These are phyloP conservation scores for Acronicta alni DNA, from an alignment of 2,888 invertebrate species.

Conservation along the genomic window DNA sequence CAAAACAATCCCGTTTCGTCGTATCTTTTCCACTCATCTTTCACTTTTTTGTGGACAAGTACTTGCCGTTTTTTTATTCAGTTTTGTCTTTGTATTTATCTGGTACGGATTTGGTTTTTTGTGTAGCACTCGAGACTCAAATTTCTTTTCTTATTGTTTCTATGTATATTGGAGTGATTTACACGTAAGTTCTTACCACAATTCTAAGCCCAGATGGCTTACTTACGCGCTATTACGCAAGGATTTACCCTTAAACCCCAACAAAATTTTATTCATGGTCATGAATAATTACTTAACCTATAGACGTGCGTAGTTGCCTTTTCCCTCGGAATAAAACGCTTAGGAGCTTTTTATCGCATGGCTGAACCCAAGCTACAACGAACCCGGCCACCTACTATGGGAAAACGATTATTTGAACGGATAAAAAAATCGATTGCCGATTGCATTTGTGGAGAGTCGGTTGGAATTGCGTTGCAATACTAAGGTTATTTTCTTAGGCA, in stretches of 20 bases:
- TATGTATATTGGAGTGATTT: slow-evolving; percentile 40
- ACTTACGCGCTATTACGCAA: slow-evolving; percentile 53
- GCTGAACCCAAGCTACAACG: slow-evolving; percentile 25
- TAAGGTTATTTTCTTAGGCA: slow-evolving; percentile 66
- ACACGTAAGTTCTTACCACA: slow-evolving; percentile 44
- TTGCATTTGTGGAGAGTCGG: slow-evolving; percentile 45
- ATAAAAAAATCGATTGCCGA: slow-evolving; percentile 41
- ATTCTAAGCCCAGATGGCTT: slow-evolving; percentile 59
- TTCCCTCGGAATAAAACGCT: slow-evolving; percentile 27
- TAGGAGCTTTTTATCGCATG: slow-evolving; percentile 28
- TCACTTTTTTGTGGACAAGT: slow-evolving; percentile 33
- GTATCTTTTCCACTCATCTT: slow-evolving; percentile 37
- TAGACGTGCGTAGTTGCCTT: slow-evolving; percentile 29
- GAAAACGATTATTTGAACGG: slow-evolving; percentile 37
- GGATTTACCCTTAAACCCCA: slow-evolving; percentile 51
- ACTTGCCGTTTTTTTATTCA: slow-evolving; percentile 28
- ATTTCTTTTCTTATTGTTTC: slow-evolving; percentile 47
- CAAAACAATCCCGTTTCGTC: slow-evolving; percentile 39
- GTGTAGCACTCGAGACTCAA: slow-evolving; percentile 38
- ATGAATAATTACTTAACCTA: slow-evolving; percentile 51
- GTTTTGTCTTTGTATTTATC: slow-evolving; percentile 43
- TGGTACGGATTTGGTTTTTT: slow-evolving; percentile 44
- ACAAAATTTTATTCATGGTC: slow-evolving; percentile 57
- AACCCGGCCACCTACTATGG: slow-evolving; percentile 12
- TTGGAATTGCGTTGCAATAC: slow-evolving; percentile 60